A percentile compares a stretch with the other conserved stretches of the same genome.
phyloP scores from a whole-genome alignment of 2,888 invertebrate genomes.

The Hermaeophaga mercurialis region DNA sequence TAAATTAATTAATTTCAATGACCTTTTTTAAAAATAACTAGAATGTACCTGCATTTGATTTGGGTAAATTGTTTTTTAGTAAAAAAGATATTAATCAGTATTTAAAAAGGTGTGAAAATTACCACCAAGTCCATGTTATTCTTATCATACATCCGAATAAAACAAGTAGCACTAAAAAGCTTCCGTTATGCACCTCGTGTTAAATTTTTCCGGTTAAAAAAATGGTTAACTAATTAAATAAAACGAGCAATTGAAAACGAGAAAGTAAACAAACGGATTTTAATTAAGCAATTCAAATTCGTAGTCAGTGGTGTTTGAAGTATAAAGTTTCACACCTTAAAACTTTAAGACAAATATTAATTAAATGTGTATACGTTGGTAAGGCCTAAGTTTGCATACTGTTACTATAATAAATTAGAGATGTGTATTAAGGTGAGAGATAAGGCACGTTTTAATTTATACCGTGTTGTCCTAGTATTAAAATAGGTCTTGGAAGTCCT shows the following conservation, averaged over 20 bases:
- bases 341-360: constrained; percentile 38
- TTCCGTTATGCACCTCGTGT: neutral
- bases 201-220: neutral
- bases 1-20: no score
- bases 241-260: constrained; percentile 31
- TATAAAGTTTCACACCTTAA: constrained; percentile 40
- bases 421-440: constrained; percentile 36
- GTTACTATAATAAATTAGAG: constrained; percentile 39
- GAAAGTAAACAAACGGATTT: constrained; percentile 35
- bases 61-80: no score
- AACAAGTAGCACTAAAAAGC: neutral
- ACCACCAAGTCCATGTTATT: neutral
- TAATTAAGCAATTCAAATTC: constrained; percentile 45
- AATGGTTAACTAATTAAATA: constrained; percentile 23
- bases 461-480: constrained; percentile 31
- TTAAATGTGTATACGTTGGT: constrained; percentile 40
- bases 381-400: constrained; percentile 39
- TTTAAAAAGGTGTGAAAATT: constrained; percentile 3
- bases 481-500: constrained; percentile 25
- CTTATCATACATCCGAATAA: neutral
- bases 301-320: constrained; percentile 39
- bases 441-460: constrained; percentile 42
- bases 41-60: no score
- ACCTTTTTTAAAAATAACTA: no score
- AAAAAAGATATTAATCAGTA: no score